Conservation (phyloP, 2,888 invertebrate genomes). For the Pharmacophagus antenor region DNA sequence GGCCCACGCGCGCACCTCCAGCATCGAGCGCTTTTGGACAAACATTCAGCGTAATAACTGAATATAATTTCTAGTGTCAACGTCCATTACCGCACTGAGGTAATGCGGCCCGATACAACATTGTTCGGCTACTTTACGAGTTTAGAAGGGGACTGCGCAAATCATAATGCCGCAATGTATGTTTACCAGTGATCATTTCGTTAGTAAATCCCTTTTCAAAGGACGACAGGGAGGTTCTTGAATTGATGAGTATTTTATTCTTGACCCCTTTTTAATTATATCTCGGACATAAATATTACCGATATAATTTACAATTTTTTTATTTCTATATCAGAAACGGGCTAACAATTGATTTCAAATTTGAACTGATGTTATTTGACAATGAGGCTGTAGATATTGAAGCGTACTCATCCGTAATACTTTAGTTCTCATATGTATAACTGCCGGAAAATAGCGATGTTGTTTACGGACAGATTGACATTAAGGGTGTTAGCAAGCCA, state of each 20-base stretch:
- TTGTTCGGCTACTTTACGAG: constrained; percentile 26
- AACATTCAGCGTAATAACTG: constrained; percentile 32
- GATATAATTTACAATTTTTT: no score
- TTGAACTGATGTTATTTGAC: neutral
- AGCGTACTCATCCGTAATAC: neutral
- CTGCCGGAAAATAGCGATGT: neutral
- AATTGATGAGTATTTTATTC: neutral
- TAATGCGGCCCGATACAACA: constrained; percentile 18
- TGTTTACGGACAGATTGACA: no score
- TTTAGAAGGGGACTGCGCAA: constrained; percentile 35
- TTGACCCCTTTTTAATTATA: no score
- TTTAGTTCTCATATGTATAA: neutral
- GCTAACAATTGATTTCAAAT: neutral
- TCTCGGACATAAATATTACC: no score
- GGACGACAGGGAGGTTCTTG: neutral
- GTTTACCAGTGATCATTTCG: constrained; percentile 1
- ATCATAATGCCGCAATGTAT: constrained; percentile 40
- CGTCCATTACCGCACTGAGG: constrained; percentile 29
- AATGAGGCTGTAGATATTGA: neutral
- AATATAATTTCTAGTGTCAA: constrained; percentile 31
- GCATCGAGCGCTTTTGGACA: constrained; percentile 30
- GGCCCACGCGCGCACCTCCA: constrained; percentile 34
- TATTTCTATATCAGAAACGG: neutral
- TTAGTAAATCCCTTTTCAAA: neutral
- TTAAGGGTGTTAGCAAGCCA: no score